phyloP scores from a whole-genome alignment of 2,113 vertebrate genomes.

The Hippocampus abdominalis region DNA sequence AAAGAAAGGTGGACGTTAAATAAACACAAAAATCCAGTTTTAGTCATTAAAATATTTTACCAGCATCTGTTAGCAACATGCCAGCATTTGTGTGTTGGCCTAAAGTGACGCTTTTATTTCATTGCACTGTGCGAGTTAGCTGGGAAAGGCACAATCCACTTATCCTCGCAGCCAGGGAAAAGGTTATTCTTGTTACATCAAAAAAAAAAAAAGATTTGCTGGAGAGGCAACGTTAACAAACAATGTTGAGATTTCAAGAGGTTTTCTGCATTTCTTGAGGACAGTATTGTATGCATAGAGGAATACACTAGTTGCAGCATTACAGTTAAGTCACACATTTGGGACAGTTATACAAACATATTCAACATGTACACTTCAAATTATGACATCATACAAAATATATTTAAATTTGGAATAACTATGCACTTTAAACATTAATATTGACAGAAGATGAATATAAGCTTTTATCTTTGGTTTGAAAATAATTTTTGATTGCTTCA shows the following conservation, averaged over 20 bases:
- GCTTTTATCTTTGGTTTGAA: not conserved
- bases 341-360: not conserved
- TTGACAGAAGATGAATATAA: not conserved
- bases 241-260: not conserved
- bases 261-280: not conserved
- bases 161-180: slow-evolving; percentile 3
- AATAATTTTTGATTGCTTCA: not conserved
- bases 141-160: slow-evolving; percentile 5
- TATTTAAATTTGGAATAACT: not conserved
- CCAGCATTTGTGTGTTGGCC: slow-evolving; percentile 14
- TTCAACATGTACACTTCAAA: not conserved
- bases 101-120: slow-evolving; percentile 21
- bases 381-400: not conserved
- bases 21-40: not conserved
- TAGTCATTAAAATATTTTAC: not conserved
- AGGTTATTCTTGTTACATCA: slow-evolving; percentile 9
- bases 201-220: slow-evolving; percentile 9
- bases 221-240: not conserved
- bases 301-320: not conserved
- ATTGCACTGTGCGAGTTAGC: slow-evolving; percentile 23
- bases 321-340: not conserved
- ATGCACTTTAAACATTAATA: not conserved
- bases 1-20: not conserved
- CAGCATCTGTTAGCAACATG: not conserved
- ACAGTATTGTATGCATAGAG: not conserved